phyloP scores from a whole-genome alignment of 2,888 invertebrate species.

The Lasioglossum oenotherae region DNA sequence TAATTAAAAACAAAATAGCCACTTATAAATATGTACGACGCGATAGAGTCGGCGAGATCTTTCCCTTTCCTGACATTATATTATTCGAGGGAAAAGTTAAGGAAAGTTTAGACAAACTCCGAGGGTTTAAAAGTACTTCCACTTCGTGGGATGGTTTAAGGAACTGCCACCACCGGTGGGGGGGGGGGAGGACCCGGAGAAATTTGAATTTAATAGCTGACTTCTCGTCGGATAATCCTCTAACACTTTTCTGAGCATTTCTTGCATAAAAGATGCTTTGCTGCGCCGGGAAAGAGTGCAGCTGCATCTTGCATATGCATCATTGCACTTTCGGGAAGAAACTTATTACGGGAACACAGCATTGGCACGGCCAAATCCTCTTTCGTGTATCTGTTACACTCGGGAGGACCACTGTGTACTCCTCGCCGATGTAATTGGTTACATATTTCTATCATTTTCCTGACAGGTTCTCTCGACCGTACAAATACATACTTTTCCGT shows the following conservation, averaged over 20 bases:
- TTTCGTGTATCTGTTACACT: not conserved
- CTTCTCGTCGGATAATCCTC: constrained; percentile 16
- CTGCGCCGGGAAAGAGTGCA: not conserved
- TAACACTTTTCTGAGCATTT: not conserved
- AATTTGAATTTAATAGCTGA: constrained; percentile 15
- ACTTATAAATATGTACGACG: constrained; percentile 44
- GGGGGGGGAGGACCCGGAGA: not conserved
- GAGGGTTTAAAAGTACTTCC: not conserved
- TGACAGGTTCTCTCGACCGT: not conserved
- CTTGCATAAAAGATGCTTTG: constrained; percentile 14
- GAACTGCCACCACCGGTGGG: not conserved
- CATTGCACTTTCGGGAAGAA: not conserved
- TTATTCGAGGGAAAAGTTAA: constrained; percentile 1
- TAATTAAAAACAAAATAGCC: constrained; percentile 41
- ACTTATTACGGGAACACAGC: not conserved
- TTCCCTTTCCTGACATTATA: not conserved
- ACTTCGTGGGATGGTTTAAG: not conserved
- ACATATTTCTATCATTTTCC: not conserved
- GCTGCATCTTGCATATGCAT: constrained; percentile 7
- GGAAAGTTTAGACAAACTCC: constrained; percentile 6
- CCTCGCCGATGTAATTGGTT: not conserved
- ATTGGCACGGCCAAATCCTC: not conserved
- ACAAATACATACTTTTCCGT: not conserved
- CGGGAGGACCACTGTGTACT: not conserved
- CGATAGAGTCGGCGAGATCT: not conserved